Conservation (phyloP, 2,888 invertebrate species). For the Sminthurinus aureus region DNA sequence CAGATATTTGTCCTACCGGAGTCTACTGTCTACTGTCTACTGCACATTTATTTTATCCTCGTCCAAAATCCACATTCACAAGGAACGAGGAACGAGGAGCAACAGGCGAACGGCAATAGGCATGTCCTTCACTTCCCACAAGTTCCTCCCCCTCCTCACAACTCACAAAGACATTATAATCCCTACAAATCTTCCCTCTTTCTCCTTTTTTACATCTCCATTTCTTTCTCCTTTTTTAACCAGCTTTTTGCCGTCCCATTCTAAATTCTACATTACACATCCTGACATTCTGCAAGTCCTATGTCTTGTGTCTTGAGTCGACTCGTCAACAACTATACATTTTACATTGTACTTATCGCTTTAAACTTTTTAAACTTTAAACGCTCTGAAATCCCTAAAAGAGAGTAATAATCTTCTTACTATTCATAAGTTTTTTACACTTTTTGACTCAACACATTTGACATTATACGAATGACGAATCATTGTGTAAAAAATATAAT, state of each 20-base stretch:
- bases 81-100: not conserved
- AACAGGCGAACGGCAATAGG: no score
- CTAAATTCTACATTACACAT: not conserved
- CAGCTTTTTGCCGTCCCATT: slow-evolving; percentile 37
- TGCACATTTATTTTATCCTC: slow-evolving; percentile 17
- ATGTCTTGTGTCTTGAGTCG: not conserved
- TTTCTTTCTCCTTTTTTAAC: slow-evolving; percentile 9
- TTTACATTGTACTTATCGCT: not conserved
- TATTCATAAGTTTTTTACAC: not conserved
- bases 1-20: slow-evolving; percentile 39
- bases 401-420: not conserved
- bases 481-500: no score
- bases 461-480: no score
- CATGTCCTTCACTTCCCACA: slow-evolving; percentile 15
- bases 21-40: no score
- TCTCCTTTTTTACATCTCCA: not conserved
- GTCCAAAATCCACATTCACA: slow-evolving; percentile 36
- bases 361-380: slow-evolving; percentile 5
- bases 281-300: no score
- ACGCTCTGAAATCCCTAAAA: slow-evolving; percentile 9
- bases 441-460: not conserved
- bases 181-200: slow-evolving; percentile 17
- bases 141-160: not conserved
- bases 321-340: not conserved
- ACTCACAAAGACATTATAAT: not conserved